These are phyloP conservation scores for Columba guinea DNA, from an alignment of 2,797 vertebrate genomes.

Conservation along the genomic window DNA sequence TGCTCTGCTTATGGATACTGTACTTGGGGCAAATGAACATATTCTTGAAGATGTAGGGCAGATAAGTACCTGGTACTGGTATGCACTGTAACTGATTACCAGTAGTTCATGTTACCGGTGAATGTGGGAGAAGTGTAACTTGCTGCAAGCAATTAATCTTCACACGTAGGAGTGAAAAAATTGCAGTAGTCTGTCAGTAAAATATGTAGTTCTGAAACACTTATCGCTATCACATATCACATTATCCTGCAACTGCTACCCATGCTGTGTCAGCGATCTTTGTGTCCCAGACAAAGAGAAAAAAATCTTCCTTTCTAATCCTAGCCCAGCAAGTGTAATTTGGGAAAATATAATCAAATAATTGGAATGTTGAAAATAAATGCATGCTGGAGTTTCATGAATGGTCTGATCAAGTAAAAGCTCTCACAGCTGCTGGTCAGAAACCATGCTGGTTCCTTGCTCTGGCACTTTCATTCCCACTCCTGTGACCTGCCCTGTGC, in stretches of 20 bases:
- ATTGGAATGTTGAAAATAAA: not conserved
- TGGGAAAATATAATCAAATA: not conserved
- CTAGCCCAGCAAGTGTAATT: not conserved
- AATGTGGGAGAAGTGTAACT: not conserved
- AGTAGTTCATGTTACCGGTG: not conserved
- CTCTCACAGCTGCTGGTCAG: not conserved
- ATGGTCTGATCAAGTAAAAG: not conserved
- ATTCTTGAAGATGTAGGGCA: not conserved
- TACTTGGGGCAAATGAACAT: not conserved
- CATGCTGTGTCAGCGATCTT: not conserved
- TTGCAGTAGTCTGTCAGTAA: not conserved
- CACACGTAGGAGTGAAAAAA: not conserved
- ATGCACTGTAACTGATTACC: not conserved
- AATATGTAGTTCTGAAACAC: not conserved
- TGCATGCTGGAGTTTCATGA: not conserved
- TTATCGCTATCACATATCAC: not conserved
- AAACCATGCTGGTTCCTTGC: not conserved
- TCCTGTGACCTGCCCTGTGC: not conserved
- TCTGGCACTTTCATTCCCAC: not conserved
- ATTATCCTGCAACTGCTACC: not conserved
- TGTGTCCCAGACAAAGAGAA: not conserved
- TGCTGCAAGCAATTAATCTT: slow-evolving; percentile 18
- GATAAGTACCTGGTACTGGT: not conserved
- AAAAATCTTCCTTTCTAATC: not conserved
- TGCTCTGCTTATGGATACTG: not conserved